Base-by-base conservation (phyloP, 2,113 vertebrate species). In the Dromas ardeola region DNA sequence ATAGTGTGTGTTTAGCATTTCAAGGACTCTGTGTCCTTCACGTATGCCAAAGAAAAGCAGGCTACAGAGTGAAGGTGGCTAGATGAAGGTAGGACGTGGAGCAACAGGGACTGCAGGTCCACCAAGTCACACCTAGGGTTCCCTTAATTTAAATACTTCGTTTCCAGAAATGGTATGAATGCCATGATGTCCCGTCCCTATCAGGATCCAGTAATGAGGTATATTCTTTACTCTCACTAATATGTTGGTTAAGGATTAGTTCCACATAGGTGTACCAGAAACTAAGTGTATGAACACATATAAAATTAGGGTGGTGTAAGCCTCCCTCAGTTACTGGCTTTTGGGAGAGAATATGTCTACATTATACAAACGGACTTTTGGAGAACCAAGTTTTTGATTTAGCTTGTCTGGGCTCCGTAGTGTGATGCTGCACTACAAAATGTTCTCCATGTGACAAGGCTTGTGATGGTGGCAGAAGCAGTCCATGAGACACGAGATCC, bases 251-350 rank as follows among this genome's bases (percentile, higher is more conserved):
- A 73, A 93, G 16, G 34, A 86, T 52, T 73, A 77, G 13, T 47
- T 61, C 38, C 63, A 49, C 1, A 1, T 43, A 53, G 13, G 11
- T 42, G 12, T 32, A 36, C 25, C n/a, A 74, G 42, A 84, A 95
- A 30, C 12, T 16, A 26, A 0, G 0, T 7, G 6, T 50, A 58
- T 30, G n/a, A 67, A 6, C 9, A 29, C 45, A 69, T 11, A 17
- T 8, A 65, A 91, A 88, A 59, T 40, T 56, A 62, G 6, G 34
- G 9, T 55, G 5, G 3, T 32, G 8, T 56, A 83, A 61, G 9
- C 12, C 63, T 78, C 50, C 12, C 16, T 66, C 17, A 36, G 40
- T 14, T 52, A 45, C 40, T 80, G 45, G 15, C 4, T 81, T 80
- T 43, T 18, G 38, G 17, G 16, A 73, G 13, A 83, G 10, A 72